Conservation (phyloP, 2,797 vertebrate species). For the Sebastes baramenuke region DNA sequence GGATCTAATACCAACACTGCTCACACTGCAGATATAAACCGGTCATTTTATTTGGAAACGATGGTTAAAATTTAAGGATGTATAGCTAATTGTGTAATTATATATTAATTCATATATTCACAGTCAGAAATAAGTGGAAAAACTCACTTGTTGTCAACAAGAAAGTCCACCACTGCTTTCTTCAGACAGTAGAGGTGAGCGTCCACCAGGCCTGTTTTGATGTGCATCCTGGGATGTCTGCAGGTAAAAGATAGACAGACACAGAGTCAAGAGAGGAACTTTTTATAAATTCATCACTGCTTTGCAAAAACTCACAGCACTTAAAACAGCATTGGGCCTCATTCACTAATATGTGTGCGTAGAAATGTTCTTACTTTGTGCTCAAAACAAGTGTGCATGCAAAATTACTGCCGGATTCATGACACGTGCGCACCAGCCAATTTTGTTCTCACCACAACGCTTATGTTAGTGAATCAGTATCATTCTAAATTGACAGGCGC, state of each 20-base stretch:
- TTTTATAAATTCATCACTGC: neutral
- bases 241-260: conserved; percentile 4
- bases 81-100: neutral
- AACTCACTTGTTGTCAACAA: conserved; percentile 84
- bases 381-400: neutral
- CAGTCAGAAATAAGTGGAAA: neutral
- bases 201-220: conserved; percentile 94
- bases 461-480: neutral
- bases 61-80: neutral
- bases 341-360: neutral
- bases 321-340: neutral
- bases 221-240: conserved; percentile 94
- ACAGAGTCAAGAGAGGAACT: neutral
- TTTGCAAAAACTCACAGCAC: neutral
- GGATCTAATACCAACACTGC: neutral
- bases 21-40: neutral
- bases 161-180: conserved; percentile 94
- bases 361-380: neutral
- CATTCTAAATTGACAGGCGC: neutral
- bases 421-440: neutral
- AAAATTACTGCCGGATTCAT: neutral
- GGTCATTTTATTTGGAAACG: neutral
- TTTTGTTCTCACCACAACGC: too few relatives aligned
- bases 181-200: conserved; percentile 98
- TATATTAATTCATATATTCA: neutral